These are phyloP conservation scores for Atta texana DNA, from an alignment of 1,140 invertebrate genomes.

Conservation along the genomic window DNA sequence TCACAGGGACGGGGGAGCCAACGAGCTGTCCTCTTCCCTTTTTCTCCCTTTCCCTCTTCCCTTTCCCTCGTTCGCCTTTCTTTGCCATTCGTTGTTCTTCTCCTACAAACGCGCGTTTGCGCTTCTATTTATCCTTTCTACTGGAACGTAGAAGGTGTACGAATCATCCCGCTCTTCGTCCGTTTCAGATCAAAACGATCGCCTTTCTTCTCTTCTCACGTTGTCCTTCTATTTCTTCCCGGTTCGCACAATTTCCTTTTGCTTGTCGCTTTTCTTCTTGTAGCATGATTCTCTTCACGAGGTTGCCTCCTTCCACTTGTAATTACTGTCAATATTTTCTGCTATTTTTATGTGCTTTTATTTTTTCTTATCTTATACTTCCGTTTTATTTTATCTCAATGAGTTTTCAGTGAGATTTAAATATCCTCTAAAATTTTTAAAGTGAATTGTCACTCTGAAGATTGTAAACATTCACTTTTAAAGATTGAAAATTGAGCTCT, in stretches of 20 bases:
- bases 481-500: too few species aligned
- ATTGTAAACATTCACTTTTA: too few species aligned
- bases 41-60: conserved; percentile 18
- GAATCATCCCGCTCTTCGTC: not conserved
- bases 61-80: not conserved
- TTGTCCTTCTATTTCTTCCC: conserved; percentile 12
- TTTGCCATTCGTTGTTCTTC: conserved; percentile 16
- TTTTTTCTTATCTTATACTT: not conserved
- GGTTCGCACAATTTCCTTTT: not conserved
- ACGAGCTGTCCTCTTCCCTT: conserved; percentile 59
- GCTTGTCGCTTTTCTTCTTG: conserved; percentile 21
- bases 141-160: conserved; percentile 7
- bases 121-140: conserved; percentile 41
- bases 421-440: not conserved
- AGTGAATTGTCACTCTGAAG: too few species aligned
- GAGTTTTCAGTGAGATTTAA: not conserved
- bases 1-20: conserved; percentile 67
- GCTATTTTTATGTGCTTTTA: not conserved
- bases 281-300: conserved; percentile 11
- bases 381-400: not conserved
- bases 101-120: conserved; percentile 38
- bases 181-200: conserved; percentile 12
- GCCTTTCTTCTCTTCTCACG: conserved; percentile 19
- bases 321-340: conserved; percentile 22
- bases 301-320: conserved; percentile 28